Percentiles rank a stretch among this genome's conserved stretches.
Evolutionary conservation across 1,140 invertebrate species (phyloP).

Genomic region (Ceratina australensis): DNA sequence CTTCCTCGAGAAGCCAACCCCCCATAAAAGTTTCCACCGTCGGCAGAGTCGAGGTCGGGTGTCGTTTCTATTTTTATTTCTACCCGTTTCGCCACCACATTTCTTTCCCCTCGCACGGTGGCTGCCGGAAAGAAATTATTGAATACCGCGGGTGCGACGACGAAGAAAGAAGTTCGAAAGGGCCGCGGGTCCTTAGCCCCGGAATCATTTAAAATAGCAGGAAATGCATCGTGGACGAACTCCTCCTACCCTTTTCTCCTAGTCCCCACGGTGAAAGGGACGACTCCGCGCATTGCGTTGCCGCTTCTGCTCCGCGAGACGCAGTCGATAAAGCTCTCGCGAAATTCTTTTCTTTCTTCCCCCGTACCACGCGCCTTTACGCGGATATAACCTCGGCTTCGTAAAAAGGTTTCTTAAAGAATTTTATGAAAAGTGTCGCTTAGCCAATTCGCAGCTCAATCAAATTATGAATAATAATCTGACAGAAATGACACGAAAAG

Average conservation of each 20-base stretch:
- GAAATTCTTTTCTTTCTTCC: background rate
- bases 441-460: too few relatives aligned
- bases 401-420: too few relatives aligned
- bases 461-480: too few relatives aligned
- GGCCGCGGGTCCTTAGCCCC: slow-evolving; percentile 10
- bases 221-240: slow-evolving; percentile 32
- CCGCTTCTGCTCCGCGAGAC: background rate
- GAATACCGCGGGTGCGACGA: slow-evolving; percentile 28
- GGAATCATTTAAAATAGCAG: slow-evolving; percentile 33
- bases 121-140: slow-evolving; percentile 26
- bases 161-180: slow-evolving; percentile 29
- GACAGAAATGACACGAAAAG: too few relatives aligned
- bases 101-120: background rate
- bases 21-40: slow-evolving; percentile 5
- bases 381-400: background rate
- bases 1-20: background rate
- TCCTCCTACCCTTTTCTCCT: background rate
- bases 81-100: too few relatives aligned
- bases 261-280: background rate
- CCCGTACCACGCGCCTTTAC: too few relatives aligned
- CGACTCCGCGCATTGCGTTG: slow-evolving; percentile 6
- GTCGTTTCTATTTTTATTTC: slow-evolving; percentile 14
- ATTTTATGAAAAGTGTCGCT: too few relatives aligned
- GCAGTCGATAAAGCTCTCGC: slow-evolving; percentile 16
- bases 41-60: background rate